Base-by-base conservation (phyloP, 2,797 vertebrate genomes). In the Rhinophrynus dorsalis region DNA sequence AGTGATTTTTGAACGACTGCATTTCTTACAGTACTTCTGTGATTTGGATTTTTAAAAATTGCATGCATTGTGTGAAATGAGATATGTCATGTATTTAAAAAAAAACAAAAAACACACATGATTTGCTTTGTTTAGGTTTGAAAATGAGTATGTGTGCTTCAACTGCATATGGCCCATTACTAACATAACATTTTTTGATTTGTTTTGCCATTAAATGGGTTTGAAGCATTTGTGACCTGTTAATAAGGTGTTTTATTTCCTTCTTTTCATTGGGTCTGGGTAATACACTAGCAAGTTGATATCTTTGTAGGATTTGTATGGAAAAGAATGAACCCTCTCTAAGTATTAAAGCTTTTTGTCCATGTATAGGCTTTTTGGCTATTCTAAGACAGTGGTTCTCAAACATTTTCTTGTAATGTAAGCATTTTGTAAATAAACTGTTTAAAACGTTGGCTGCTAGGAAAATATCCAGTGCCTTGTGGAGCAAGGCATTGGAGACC, bases 151-250 rank as follows among this genome's bases (percentile, higher is more conserved):
- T 51, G 56, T 69, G 23, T 66, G 69, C 42, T 66, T 73, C 54
- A 65, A n/a, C 26, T 52, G 42, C 30, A 27, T 59, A 38, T 73
- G 69, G 52, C 62, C 15, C 35, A 20, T 63, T 33, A 66, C 70
- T 50, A 52, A 73, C 47, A 15, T 26, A 57, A 48, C 4, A 51
- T 66, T 54, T 59, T 66, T 66, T 73, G 45, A 45, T 67, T 44
- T 60, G 57, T 50, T 65, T 73, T 73, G 70, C 61, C 47, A 73
- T 73, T 73, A 73, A 73, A 73, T 73, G 62, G 55, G 62, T 66
- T 73, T 67, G 70, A 73, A 73, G 70, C 70, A 45, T 73, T 52
- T 73, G 62, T 55, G 21, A 54, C 11, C 47, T 51, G 47, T 60
- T 73, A 73, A 73, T 42, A 27, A 60, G 55, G 56, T 59, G 70